These are phyloP conservation scores for Eupithecia tripunctaria DNA, from an alignment of 2,888 invertebrate genomes.

Conservation along the genomic window DNA sequence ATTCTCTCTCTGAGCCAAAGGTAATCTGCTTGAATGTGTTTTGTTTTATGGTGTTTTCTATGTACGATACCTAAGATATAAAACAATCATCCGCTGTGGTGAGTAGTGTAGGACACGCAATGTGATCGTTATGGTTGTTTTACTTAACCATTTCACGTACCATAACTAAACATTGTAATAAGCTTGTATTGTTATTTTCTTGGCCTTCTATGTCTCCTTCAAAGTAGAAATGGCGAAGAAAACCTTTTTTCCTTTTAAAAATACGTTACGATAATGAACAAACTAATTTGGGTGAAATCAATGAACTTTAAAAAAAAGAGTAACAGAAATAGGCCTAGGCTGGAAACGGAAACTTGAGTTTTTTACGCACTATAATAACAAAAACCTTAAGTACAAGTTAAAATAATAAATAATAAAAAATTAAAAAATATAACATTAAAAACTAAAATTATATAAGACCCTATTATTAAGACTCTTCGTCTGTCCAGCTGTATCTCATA, in stretches of 20 bases:
- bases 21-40: background rate
- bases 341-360: too few relatives aligned
- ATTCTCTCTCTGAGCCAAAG: background rate
- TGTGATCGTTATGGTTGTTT: background rate
- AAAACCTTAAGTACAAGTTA: too few relatives aligned
- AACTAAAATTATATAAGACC: too few relatives aligned
- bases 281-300: background rate
- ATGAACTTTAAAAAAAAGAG: background rate
- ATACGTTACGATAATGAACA: background rate
- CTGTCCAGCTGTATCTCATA: too few relatives aligned
- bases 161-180: background rate
- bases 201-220: background rate
- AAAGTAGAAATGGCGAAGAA: background rate
- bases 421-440: too few relatives aligned
- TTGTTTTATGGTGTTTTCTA: background rate
- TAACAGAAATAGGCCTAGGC: background rate
- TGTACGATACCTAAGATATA: background rate
- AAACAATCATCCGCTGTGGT: background rate
- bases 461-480: too few relatives aligned
- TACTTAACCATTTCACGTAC: background rate
- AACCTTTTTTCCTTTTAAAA: background rate
- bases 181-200: background rate
- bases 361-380: too few relatives aligned
- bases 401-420: too few relatives aligned
- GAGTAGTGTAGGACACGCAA: conserved; percentile 4